Percentiles rank a stretch among this genome's conserved stretches.
phyloP scores from a whole-genome alignment of 30 jellyfish, hydroid and myxozoan genomes.

The Hydra vulgaris region DNA sequence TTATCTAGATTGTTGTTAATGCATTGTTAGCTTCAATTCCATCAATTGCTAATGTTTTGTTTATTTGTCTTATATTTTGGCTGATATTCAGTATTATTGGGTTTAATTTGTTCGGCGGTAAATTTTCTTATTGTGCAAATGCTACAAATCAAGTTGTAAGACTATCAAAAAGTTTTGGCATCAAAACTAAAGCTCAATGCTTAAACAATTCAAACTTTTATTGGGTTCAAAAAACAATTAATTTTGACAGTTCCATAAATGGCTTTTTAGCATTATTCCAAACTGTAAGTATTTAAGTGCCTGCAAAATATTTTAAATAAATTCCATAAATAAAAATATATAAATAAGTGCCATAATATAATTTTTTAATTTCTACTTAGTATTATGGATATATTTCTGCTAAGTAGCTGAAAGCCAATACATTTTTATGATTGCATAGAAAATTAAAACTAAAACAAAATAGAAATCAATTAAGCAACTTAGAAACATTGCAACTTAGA shows the following conservation, averaged over 20 bases:
- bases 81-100: slow-evolving; percentile 98
- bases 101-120: slow-evolving; percentile 82
- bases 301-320: background rate
- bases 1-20: slow-evolving; percentile 78
- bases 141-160: slow-evolving; percentile 6
- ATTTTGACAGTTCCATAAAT: slow-evolving; percentile 66
- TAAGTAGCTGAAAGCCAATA: too few relatives aligned
- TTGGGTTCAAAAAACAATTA: slow-evolving; percentile 74
- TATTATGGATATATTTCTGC: too few relatives aligned
- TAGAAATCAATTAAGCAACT: too few relatives aligned
- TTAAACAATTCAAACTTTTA: slow-evolving; percentile 18
- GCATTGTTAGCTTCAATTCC: slow-evolving; percentile 94
- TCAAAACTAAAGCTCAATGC: slow-evolving; percentile 45
- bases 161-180: slow-evolving; percentile 12
- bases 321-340: background rate
- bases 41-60: slow-evolving; percentile 88
- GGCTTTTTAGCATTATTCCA: slow-evolving; percentile 93
- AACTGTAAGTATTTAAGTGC: slow-evolving; percentile 43
- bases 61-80: slow-evolving; percentile 95
- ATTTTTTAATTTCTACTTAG: too few relatives aligned
- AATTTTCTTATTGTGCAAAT: slow-evolving; percentile 68
- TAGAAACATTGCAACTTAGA: too few relatives aligned
- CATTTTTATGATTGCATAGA: too few relatives aligned
- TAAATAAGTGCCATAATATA: too few relatives aligned
- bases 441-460: too few relatives aligned